These are phyloP conservation scores for Apis laboriosa DNA, from an alignment of 1,140 invertebrate species.

Conservation along the genomic window DNA sequence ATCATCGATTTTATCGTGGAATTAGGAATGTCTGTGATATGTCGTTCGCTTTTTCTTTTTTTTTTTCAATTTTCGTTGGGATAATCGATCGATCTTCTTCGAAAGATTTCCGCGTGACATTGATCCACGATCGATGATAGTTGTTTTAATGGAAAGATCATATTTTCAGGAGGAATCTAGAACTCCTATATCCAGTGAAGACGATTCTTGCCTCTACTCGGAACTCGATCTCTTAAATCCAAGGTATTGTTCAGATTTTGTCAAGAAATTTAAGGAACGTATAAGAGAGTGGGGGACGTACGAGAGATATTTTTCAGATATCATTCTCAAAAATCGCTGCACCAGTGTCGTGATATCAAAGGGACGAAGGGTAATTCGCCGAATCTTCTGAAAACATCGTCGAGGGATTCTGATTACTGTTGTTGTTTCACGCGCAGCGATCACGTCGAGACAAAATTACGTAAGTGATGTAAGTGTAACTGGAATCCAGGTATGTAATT, in stretches of 20 bases:
- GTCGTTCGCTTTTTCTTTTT: too few species aligned
- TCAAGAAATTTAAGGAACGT: neutral
- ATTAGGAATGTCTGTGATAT: too few species aligned
- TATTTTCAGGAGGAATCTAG: conserved; percentile 59
- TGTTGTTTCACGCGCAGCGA: conserved; percentile 11
- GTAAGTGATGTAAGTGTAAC: conserved; percentile 78
- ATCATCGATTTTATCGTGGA: too few species aligned
- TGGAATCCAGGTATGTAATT: neutral
- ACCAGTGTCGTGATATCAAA: conserved; percentile 5
- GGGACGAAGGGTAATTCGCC: conserved; percentile 29
- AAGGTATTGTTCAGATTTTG: conserved; percentile 43
- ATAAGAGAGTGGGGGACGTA: too few species aligned
- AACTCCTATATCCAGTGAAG: conserved; percentile 63
- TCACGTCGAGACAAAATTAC: conserved; percentile 70
- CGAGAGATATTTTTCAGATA: neutral
- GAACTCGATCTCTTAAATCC: conserved; percentile 68
- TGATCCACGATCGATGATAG: too few species aligned
- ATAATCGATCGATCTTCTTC: too few species aligned
- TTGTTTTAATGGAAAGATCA: neutral
- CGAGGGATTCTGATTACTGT: conserved; percentile 38
- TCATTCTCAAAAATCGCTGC: conserved; percentile 16
- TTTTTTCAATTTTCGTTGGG: too few species aligned
- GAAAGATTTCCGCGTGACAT: too few species aligned
- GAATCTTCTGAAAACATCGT: conserved; percentile 34
- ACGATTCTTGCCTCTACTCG: conserved; percentile 66